Evolutionary conservation across 1,140 invertebrate species (phyloP).

Genomic region (Tetranychus urticae): DNA sequence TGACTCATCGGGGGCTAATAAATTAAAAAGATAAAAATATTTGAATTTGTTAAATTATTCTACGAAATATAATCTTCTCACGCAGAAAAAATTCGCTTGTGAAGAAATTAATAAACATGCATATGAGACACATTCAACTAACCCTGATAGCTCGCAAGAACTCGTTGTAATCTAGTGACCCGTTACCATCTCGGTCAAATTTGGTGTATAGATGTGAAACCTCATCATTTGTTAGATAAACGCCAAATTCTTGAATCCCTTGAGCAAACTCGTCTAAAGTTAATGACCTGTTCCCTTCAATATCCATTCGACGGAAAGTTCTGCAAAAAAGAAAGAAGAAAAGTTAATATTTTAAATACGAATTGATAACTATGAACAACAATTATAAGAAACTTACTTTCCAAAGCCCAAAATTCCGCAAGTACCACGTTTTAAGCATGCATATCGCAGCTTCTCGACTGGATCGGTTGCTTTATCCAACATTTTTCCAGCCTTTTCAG

Average conservation of each 20-base stretch:
- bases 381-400: constrained; percentile 31
- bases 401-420: constrained; percentile 66
- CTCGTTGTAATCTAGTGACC: constrained; percentile 66
- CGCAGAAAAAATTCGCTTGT: not conserved
- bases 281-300: constrained; percentile 60
- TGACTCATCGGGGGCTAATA: constrained; percentile 61
- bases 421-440: constrained; percentile 61
- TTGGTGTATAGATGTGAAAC: constrained; percentile 38
- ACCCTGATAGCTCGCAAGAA: constrained; percentile 63
- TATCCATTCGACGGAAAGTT: constrained; percentile 71
- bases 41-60: not conserved
- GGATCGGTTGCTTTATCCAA: constrained; percentile 37
- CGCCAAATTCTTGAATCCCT: constrained; percentile 52
- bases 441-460: constrained; percentile 49
- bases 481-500: constrained; percentile 35
- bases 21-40: not conserved
- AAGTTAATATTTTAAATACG: not conserved
- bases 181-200: constrained; percentile 61
- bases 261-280: constrained; percentile 57
- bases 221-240: constrained; percentile 41
- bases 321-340: constrained; percentile 22
- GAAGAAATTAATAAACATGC: not conserved
- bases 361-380: not conserved
- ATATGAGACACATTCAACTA: constrained; percentile 12
- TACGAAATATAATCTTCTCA: not conserved